Percentiles rank a stretch among this genome's conserved stretches.
phyloP scores from a whole-genome alignment of 2,113 vertebrate genomes.

The Ibidorhyncha struthersii region DNA sequence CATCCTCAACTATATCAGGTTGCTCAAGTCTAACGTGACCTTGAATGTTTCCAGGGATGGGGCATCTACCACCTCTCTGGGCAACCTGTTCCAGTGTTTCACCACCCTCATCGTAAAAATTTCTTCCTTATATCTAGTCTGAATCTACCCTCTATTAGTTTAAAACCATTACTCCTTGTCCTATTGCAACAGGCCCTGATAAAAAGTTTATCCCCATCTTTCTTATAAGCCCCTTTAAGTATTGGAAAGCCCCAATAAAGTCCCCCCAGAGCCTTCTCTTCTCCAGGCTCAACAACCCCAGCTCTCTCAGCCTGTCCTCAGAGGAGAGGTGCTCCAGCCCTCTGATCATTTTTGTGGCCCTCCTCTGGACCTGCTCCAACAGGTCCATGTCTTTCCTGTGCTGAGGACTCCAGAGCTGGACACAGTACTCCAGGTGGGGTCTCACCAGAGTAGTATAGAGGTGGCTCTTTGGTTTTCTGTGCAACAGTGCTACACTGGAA shows the following conservation, averaged over 20 bases:
- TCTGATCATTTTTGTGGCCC: not conserved
- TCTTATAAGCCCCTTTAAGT: not conserved
- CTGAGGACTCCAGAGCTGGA: not conserved
- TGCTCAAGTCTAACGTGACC: not conserved
- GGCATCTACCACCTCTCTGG: not conserved
- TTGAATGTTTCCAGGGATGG: not conserved
- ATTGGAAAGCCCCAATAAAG: not conserved
- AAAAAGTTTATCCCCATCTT: not conserved
- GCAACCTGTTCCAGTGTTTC: not conserved
- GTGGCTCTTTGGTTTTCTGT: not conserved
- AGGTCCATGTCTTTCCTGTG: not conserved
- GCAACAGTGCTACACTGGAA: not conserved
- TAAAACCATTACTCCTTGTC: not conserved
- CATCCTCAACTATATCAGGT: not conserved
- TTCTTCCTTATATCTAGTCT: not conserved
- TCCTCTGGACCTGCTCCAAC: not conserved
- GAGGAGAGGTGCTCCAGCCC: not conserved
- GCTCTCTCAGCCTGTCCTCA: not conserved
- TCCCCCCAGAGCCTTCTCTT: not conserved
- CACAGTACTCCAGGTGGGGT: not conserved
- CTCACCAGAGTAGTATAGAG: not conserved
- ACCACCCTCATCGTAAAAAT: not conserved
- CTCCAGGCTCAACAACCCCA: not conserved
- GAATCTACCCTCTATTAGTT: not conserved
- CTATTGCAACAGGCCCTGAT: not conserved